Conservation (phyloP, 2,113 vertebrate genomes). For the Saccopteryx bilineata region DNA sequence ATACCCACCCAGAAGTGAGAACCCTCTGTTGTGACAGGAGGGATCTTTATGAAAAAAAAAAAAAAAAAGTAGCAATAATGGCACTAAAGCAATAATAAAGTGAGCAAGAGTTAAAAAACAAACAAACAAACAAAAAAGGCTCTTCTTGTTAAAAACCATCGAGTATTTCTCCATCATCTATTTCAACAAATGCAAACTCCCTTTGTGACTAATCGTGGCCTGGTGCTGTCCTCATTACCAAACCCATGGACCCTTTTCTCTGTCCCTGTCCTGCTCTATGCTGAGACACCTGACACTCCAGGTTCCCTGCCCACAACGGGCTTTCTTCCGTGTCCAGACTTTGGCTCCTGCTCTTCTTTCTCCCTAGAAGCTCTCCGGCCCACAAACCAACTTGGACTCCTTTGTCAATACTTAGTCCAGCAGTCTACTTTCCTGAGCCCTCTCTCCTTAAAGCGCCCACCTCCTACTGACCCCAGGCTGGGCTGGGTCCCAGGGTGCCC, state of each 20-base stretch:
- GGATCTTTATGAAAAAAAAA: neutral
- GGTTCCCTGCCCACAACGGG: rapidly evolving
- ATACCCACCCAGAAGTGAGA: neutral
- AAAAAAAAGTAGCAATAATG: neutral
- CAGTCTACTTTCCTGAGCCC: neutral
- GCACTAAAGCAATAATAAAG: neutral
- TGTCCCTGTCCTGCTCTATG: rapidly evolving
- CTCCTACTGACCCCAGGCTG: rapidly evolving
- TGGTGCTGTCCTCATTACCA: neutral
- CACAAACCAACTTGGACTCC: neutral
- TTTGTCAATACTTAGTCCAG: neutral
- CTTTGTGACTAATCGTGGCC: neutral
- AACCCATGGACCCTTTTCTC: too few species aligned
- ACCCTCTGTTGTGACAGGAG: neutral
- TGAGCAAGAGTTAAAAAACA: neutral
- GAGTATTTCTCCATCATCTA: neutral
- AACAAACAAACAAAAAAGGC: neutral
- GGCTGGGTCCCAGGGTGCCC: too few species aligned
- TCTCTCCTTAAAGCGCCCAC: neutral
- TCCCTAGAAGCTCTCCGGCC: neutral
- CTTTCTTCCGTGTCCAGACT: neutral
- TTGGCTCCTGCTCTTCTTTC: neutral
- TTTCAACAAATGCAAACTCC: neutral
- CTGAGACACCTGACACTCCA: neutral
- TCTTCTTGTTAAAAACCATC: neutral